Evolutionary conservation across 1,140 invertebrate species (phyloP).

Genomic region (Drosophila sp.): DNA sequence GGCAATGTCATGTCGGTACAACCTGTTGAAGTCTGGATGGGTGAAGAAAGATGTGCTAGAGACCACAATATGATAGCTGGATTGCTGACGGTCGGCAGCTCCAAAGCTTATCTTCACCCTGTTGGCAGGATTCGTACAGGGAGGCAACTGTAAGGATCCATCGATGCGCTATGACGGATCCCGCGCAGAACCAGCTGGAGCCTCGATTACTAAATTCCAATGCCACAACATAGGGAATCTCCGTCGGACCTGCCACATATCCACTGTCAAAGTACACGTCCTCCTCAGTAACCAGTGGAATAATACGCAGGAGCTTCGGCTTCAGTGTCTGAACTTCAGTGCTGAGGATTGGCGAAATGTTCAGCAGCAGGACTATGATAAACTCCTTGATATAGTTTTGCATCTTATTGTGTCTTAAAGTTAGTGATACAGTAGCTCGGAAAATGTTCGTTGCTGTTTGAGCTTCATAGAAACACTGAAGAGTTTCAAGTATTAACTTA

Average conservation of each 20-base stretch:
- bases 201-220: slow-evolving; percentile 8
- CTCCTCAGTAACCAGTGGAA: not conserved
- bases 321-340: not conserved
- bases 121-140: slow-evolving; percentile 17
- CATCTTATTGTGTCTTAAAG: not conserved
- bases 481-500: not conserved
- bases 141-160: slow-evolving; percentile 46
- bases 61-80: not conserved
- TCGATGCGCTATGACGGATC: slow-evolving; percentile 9
- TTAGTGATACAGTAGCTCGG: not conserved
- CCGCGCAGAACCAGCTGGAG: slow-evolving; percentile 31
- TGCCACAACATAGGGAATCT: slow-evolving; percentile 32
- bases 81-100: not conserved
- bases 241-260: not conserved
- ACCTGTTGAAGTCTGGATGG: slow-evolving; percentile 4
- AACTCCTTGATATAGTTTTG: not conserved
- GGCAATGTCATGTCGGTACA: slow-evolving; percentile 26
- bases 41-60: not conserved
- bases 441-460: not conserved
- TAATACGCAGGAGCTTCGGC: slow-evolving; percentile 19
- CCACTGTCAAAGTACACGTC: not conserved
- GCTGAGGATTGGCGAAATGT: not conserved
- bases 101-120: slow-evolving; percentile 20
- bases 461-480: not conserved
- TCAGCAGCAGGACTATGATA: not conserved